These are phyloP conservation scores for Biston stratarius DNA, from an alignment of 2,888 invertebrate genomes.

Conservation along the genomic window DNA sequence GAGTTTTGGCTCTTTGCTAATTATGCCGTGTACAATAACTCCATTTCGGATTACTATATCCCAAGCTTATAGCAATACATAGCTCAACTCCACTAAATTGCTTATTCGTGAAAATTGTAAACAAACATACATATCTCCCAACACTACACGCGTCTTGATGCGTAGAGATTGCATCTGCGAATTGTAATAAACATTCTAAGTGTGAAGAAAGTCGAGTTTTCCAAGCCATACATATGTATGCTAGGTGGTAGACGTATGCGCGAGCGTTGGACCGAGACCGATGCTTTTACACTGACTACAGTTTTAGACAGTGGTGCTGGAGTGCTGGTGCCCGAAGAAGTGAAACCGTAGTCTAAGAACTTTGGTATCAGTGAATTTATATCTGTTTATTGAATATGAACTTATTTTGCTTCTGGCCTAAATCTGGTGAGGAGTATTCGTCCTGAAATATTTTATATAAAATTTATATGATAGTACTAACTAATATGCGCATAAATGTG, in stretches of 20 bases:
- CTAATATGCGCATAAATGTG: too few species aligned
- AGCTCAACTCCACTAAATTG: slow-evolving; percentile 17
- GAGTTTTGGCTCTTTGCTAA: too few species aligned
- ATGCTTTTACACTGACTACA: slow-evolving; percentile 35
- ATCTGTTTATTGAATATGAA: slow-evolving; percentile 10
- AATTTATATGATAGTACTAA: too few species aligned
- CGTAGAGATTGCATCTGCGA: slow-evolving; percentile 74
- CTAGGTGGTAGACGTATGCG: slow-evolving; percentile 49
- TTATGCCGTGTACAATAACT: too few species aligned
- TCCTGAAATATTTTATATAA: too few species aligned
- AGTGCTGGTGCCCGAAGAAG: slow-evolving; percentile 1
- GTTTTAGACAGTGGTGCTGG: slow-evolving; percentile 15
- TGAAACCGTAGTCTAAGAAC: slow-evolving; percentile 7
- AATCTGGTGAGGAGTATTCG: slow-evolving; percentile 9
- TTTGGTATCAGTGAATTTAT: slow-evolving; percentile 12
- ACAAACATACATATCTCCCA: slow-evolving; percentile 43
- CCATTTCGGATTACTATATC: too few species aligned
- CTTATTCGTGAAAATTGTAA: slow-evolving; percentile 45
- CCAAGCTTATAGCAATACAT: too few species aligned
- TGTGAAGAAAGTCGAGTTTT: slow-evolving; percentile 81
- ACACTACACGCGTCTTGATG: slow-evolving; percentile 54
- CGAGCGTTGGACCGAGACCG: slow-evolving; percentile 65
- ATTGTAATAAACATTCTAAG: slow-evolving; percentile 71
- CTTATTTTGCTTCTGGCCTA: slow-evolving; percentile 15
- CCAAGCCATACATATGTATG: slow-evolving; percentile 76